Percentiles rank a stretch among this genome's conserved stretches.
phyloP scores from a whole-genome alignment of 2,888 invertebrate species.

The Oligia latruncula region DNA sequence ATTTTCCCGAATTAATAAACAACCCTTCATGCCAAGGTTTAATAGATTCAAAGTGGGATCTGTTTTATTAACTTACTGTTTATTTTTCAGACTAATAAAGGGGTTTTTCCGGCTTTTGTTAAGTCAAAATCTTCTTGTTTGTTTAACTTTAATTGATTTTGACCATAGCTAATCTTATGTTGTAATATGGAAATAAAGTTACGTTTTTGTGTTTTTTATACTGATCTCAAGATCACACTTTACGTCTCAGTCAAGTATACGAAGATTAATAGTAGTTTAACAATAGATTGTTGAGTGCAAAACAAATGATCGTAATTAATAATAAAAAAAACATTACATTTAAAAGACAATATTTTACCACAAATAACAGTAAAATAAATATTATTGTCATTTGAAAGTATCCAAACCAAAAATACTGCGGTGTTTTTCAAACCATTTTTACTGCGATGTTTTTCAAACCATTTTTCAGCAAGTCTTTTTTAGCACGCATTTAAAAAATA shows the following conservation, averaged over 20 bases:
- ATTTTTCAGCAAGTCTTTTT: background rate
- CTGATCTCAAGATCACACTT: background rate
- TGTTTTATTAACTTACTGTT: slow-evolving; percentile 59
- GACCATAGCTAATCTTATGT: background rate
- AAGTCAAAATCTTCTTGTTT: slow-evolving; percentile 35
- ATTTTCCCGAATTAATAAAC: slow-evolving; percentile 62
- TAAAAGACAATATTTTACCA: background rate
- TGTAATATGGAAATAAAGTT: background rate
- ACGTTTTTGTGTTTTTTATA: background rate
- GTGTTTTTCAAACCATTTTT: background rate
- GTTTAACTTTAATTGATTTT: slow-evolving; percentile 20
- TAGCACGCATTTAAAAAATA: slow-evolving; percentile 15
- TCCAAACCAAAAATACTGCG: background rate
- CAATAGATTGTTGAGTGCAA: background rate
- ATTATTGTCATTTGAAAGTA: background rate
- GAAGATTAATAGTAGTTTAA: background rate
- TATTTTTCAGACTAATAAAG: slow-evolving; percentile 51
- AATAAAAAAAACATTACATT: background rate
- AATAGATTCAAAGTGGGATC: slow-evolving; percentile 62
- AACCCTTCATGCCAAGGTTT: slow-evolving; percentile 54
- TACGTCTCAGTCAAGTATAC: background rate
- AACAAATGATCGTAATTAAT: background rate
- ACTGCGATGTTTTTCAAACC: background rate
- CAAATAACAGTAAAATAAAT: background rate
- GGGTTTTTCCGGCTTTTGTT: slow-evolving; percentile 36